phyloP scores from a whole-genome alignment of 1,140 invertebrate genomes.

The Drosophila watanabei region DNA sequence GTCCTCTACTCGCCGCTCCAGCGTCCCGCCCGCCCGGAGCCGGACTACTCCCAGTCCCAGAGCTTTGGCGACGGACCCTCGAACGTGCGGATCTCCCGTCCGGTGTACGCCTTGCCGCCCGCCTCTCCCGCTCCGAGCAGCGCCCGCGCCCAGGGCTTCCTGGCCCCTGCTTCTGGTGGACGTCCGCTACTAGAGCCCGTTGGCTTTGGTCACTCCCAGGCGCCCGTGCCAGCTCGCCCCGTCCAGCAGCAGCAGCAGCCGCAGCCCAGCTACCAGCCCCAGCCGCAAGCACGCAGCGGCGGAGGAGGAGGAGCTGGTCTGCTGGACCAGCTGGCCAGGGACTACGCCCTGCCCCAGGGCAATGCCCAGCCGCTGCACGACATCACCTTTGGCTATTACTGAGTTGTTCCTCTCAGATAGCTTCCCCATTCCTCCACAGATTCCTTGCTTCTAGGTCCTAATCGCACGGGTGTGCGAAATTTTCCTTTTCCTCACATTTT shows the following conservation, averaged over 20 bases:
- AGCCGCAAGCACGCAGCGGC: slow-evolving; percentile 84
- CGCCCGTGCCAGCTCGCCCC: slow-evolving; percentile 55
- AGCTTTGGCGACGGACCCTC: slow-evolving; percentile 77
- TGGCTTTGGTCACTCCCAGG: slow-evolving; percentile 70
- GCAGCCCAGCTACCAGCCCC: slow-evolving; percentile 81
- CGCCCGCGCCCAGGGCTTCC: slow-evolving; percentile 75
- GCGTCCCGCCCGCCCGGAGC: slow-evolving; percentile 76
- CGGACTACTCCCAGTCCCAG: slow-evolving; percentile 79
- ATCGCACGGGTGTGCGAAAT: slow-evolving; percentile 24
- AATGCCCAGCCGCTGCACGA: slow-evolving; percentile 90
- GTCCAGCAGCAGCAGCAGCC: slow-evolving; percentile 68
- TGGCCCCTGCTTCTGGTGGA: slow-evolving; percentile 76
- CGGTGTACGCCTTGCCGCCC: slow-evolving; percentile 78
- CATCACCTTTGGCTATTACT: slow-evolving; percentile 92
- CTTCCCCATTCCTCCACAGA: slow-evolving; percentile 33
- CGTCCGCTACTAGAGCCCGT: slow-evolving; percentile 73
- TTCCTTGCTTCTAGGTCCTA: slow-evolving; percentile 53
- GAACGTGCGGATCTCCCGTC: slow-evolving; percentile 81
- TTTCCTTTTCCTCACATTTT: slow-evolving; percentile 26
- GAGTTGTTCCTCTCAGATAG: slow-evolving; percentile 43
- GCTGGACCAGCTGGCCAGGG: slow-evolving; percentile 92
- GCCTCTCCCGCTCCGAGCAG: slow-evolving; percentile 73
- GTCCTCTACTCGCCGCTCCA: slow-evolving; percentile 81
- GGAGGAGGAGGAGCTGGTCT: slow-evolving; percentile 87
- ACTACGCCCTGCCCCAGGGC: slow-evolving; percentile 91